phyloP scores from a whole-genome alignment of 1,140 invertebrate species.

The Temnothorax longispinosus region DNA sequence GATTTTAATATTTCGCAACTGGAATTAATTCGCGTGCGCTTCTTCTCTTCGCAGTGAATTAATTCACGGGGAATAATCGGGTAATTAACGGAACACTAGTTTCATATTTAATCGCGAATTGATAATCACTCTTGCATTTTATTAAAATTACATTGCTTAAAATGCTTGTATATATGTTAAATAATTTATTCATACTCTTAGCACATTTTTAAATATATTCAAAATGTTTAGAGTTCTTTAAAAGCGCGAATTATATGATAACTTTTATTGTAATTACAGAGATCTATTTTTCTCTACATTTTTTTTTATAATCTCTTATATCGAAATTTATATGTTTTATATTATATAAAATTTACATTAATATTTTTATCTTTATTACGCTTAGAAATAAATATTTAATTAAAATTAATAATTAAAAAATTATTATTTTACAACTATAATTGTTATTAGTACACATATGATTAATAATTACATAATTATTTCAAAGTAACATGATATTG shows the following conservation, averaged over 20 bases:
- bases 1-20: slow-evolving; percentile 45
- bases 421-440: background rate
- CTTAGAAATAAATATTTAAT: background rate
- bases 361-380: background rate
- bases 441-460: background rate
- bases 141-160: slow-evolving; percentile 1
- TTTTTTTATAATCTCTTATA: background rate
- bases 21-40: slow-evolving; percentile 33
- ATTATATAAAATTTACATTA: background rate
- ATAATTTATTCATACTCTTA: background rate
- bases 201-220: background rate
- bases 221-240: background rate
- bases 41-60: slow-evolving; percentile 24
- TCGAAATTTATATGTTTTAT: background rate
- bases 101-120: slow-evolving; percentile 13
- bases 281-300: background rate
- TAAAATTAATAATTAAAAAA: background rate
- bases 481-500: background rate
- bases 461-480: background rate
- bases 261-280: background rate
- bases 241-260: background rate
- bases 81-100: slow-evolving; percentile 33
- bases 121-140: slow-evolving; percentile 20
- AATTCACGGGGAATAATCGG: slow-evolving; percentile 11
- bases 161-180: slow-evolving; percentile 4